Base-by-base conservation (phyloP, 1,140 invertebrate species). In the Cyclargus thomasi region DNA sequence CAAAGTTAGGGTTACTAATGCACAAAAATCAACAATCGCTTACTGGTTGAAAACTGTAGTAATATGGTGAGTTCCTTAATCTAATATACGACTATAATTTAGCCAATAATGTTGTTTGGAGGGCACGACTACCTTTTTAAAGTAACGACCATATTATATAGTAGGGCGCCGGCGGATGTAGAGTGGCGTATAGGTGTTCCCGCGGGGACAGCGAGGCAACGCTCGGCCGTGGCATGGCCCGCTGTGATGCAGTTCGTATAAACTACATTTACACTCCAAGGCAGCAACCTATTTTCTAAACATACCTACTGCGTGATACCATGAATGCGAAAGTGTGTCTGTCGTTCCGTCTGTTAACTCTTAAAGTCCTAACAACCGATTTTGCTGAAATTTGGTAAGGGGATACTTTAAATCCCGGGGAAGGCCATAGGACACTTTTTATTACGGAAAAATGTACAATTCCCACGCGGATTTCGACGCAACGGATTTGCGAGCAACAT, bases 1-100 rank as follows among this genome's bases (percentile, higher is more conserved):
- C 76, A 77, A 67, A 64, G 47, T 14, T 47, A 16, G 39, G 39
- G 14, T 47, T 11, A 47, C 11, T 47, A 47, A 47, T 47, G 29
- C 5, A 29, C 29, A 23, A 23, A 23, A 1, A 23, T 23, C 23
- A 23, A 23, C 2, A 39, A 39, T 8, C 7, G 10, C 10, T 11
- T 2, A 39, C 36, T 1, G 36, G 36, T 39, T 39, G 10, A 39
- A 14, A 47, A 47, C 39, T 16, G 8, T 47, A 47, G 14, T 47
- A 47, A 47, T 14, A 47, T 14, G 7, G 11, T 39, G 7, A 39
- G 36, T 39, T 47, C 3, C 39, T 8, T 16, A 11, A 14, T 14
- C 39, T 16, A 47, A 11, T 1, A 8, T 1, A 47, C 39, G 39
- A 47, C 2, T 47, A 16, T 47, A 47, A 16, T 3, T 14, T 16